A percentile compares a stretch with the other conserved stretches of the same genome.
Evolutionary conservation across 1,140 invertebrate genomes (phyloP).

Genomic region (Campoletis sonorensis): DNA sequence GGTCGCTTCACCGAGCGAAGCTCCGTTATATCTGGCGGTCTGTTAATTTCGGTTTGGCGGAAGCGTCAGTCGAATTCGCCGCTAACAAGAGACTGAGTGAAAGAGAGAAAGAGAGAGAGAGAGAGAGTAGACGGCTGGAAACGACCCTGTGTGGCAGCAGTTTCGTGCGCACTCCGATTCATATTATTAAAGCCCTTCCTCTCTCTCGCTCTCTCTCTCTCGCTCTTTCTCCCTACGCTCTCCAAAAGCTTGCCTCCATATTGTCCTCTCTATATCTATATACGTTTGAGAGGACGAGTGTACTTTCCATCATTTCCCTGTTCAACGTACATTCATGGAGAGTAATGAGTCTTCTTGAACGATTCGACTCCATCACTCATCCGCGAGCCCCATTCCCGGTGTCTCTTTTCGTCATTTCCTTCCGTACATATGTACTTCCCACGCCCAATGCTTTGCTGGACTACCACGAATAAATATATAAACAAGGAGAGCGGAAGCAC

Average conservation of each 20-base stretch:
- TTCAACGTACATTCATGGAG: slow-evolving; percentile 39
- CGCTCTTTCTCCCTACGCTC: slow-evolving; percentile 6
- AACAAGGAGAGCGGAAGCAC: slow-evolving; percentile 7
- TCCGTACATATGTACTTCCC: background rate
- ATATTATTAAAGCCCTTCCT: slow-evolving; percentile 24
- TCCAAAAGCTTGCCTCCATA: slow-evolving; percentile 32
- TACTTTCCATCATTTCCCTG: slow-evolving; percentile 41
- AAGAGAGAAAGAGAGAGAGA: slow-evolving; percentile 2
- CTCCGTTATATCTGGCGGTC: slow-evolving; percentile 43
- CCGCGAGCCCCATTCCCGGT: background rate
- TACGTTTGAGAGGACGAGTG: slow-evolving; percentile 42
- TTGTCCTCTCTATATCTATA: slow-evolving; percentile 20
- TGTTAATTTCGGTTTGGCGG: slow-evolving; percentile 55
- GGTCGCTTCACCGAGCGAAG: slow-evolving; percentile 6
- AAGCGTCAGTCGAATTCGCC: slow-evolving; percentile 50
- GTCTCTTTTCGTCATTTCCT: background rate
- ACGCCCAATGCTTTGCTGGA: slow-evolving; percentile 44
- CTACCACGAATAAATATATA: background rate
- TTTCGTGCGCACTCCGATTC: background rate
- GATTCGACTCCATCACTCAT: slow-evolving; percentile 50
- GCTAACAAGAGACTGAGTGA: slow-evolving; percentile 40
- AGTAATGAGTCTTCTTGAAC: slow-evolving; percentile 56
- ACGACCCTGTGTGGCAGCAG: background rate
- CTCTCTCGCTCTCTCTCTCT: slow-evolving; percentile 29
- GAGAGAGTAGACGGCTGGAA: slow-evolving; percentile 2